Base-by-base conservation (phyloP, 2,113 vertebrate genomes). In the Pseudonaja textilis region DNA sequence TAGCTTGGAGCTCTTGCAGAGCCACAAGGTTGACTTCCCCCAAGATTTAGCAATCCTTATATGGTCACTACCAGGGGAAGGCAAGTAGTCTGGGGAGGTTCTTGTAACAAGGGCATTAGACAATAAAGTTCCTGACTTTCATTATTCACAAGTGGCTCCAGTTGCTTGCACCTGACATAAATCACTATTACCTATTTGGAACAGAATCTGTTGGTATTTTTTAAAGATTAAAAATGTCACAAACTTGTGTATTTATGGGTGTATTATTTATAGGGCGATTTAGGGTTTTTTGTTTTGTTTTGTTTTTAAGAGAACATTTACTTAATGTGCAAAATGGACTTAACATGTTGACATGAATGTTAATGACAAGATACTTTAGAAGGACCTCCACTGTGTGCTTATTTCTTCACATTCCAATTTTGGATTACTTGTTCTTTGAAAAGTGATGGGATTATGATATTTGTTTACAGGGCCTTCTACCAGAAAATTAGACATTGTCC, bases 281-380 rank as follows among this genome's bases (percentile, higher is more conserved):
- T 74, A 29, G 26, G 25, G 12, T n/a, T 14, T n/a, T n/a, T 29
- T 64, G 61, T 34, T 34, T 29, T 64, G 61, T 34, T 34, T 3
- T 74, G 10, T 34, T 20, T 3, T 2, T 20, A 34, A 74, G 5
- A 74, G 14, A 20, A 34, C 39, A 74, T 7, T 7, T 39, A 39
- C 14, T 74, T 74, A 39, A 74, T 20, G 18, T 74, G 69, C 69
- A 74, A 18, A 74, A 74, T 20, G n/a, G n/a, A 39, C 16, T 39
- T 96, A 56, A 81, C 95, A 92, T 97, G 96, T 97, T 97, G 95
- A 96, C 59, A 81, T 97, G 54, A 93, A 96, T 96, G 56, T 57
- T 57, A 57, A 57, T 57, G 56, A 57, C 2, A 96, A 96, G 95
- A 94, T 94, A 96, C 86, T 0, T 89, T 42, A 87, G 90, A 93